Evolutionary conservation across 2,888 invertebrate species (phyloP).

Genomic region (Caenorhabditis angaria): DNA sequence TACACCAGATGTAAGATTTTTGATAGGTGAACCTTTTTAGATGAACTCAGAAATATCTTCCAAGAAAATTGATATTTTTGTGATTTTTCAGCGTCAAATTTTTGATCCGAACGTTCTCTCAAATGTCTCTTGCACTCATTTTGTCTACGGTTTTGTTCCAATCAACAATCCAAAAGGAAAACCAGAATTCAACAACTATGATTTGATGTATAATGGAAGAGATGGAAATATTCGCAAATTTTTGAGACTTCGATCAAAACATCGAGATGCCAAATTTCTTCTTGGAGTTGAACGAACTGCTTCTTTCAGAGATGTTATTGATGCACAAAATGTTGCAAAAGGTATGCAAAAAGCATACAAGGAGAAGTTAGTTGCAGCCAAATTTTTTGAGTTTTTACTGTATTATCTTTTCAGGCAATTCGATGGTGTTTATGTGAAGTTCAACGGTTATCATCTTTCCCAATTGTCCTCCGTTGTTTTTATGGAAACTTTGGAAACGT

Average conservation of each 20-base stretch:
- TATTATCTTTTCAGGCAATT: slow-evolving; percentile 20
- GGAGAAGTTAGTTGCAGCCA: slow-evolving; percentile 23
- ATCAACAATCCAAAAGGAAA: slow-evolving; percentile 19
- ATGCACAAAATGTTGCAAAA: slow-evolving; percentile 15
- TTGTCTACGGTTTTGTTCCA: slow-evolving; percentile 24
- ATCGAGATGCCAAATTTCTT: slow-evolving; percentile 31
- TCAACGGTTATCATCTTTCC: slow-evolving; percentile 31
- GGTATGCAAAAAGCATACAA: slow-evolving; percentile 11
- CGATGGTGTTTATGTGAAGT: slow-evolving; percentile 29
- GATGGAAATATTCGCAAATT: slow-evolving; percentile 31
- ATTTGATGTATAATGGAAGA: slow-evolving; percentile 9
- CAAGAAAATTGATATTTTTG: neutral
- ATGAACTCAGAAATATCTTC: too few relatives aligned
- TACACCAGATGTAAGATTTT: slow-evolving; percentile 18
- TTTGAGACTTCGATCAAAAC: slow-evolving; percentile 11
- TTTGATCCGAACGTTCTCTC: slow-evolving; percentile 19
- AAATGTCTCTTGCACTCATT: slow-evolving; percentile 38
- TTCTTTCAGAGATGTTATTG: slow-evolving; percentile 14
- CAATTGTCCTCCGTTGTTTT: slow-evolving; percentile 16
- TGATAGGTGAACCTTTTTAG: too few relatives aligned
- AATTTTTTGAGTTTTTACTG: neutral
- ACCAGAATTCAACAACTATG: slow-evolving; percentile 25
- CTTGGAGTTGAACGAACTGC: slow-evolving; percentile 21
- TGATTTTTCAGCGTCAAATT: slow-evolving; percentile 17
- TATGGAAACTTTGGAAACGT: neutral